Conservation (phyloP, 2,797 vertebrate species). For the Poeciliopsis infans region DNA sequence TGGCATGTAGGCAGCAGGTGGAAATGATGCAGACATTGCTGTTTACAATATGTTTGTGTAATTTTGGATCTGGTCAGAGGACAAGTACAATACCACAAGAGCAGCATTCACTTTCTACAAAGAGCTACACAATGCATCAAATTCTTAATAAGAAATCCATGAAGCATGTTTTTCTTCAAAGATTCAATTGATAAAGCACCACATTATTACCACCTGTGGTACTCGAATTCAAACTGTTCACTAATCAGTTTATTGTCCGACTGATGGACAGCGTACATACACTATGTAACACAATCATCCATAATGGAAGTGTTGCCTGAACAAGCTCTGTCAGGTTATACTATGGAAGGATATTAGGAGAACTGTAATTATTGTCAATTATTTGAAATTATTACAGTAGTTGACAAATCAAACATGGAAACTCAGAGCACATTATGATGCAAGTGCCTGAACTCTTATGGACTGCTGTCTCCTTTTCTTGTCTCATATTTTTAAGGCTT, state of each 20-base stretch:
- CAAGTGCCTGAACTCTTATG: not conserved
- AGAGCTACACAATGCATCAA: not conserved
- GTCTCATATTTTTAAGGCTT: not conserved
- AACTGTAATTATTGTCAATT: not conserved
- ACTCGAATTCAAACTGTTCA: not conserved
- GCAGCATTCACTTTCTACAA: not conserved
- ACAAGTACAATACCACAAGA: not conserved
- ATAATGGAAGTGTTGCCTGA: constrained; percentile 9
- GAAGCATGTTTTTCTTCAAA: not conserved
- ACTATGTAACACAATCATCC: not conserved
- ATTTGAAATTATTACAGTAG: constrained; percentile 9
- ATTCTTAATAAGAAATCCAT: not conserved
- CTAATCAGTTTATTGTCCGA: not conserved
- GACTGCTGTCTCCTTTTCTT: not conserved
- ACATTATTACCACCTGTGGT: not conserved
- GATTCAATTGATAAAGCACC: not conserved
- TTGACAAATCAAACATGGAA: not conserved
- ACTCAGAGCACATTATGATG: not conserved
- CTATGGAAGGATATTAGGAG: constrained; percentile 9
- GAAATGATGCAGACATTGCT: not conserved
- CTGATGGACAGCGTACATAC: not conserved
- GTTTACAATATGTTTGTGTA: not conserved
- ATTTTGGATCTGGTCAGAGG: not conserved
- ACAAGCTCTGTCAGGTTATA: constrained; percentile 5
- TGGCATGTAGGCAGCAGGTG: not conserved